These are phyloP conservation scores for Formica aserva DNA, from an alignment of 2,888 invertebrate species.

Conservation along the genomic window DNA sequence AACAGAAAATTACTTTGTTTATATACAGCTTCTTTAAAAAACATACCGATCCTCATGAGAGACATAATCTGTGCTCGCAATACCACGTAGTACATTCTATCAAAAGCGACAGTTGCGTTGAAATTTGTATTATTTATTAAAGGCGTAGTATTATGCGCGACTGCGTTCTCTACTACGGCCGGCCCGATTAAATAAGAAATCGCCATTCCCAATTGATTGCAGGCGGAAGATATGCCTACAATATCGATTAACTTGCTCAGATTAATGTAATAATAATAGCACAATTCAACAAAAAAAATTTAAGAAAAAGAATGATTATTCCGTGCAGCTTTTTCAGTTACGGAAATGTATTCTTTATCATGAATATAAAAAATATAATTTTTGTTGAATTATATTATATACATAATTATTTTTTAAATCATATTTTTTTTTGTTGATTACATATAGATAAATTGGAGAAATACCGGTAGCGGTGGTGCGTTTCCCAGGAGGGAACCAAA, in stretches of 20 bases:
- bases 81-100: slow-evolving; percentile 37
- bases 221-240: slow-evolving; percentile 78
- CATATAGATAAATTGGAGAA: neutral
- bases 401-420: too few relatives aligned
- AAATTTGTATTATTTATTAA: neutral
- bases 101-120: neutral
- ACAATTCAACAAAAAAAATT: neutral
- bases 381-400: too few relatives aligned
- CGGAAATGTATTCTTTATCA: too few relatives aligned
- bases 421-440: neutral
- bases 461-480: slow-evolving; percentile 85
- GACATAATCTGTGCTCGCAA: slow-evolving; percentile 73
- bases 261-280: neutral
- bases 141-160: slow-evolving; percentile 6
- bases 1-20: neutral
- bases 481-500: slow-evolving; percentile 86
- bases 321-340: too few relatives aligned
- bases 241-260: neutral
- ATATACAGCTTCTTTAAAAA: neutral
- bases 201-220: slow-evolving; percentile 79
- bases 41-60: slow-evolving; percentile 75
- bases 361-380: too few relatives aligned
- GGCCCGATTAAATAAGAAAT: slow-evolving; percentile 79
- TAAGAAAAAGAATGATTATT: neutral
- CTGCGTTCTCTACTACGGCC: slow-evolving; percentile 57